Percentiles rank a stretch among this genome's conserved stretches.
These are phyloP conservation scores for Nautilus pompilius DNA, from an alignment of 1,140 invertebrate genomes.

Conservation along the genomic window DNA sequence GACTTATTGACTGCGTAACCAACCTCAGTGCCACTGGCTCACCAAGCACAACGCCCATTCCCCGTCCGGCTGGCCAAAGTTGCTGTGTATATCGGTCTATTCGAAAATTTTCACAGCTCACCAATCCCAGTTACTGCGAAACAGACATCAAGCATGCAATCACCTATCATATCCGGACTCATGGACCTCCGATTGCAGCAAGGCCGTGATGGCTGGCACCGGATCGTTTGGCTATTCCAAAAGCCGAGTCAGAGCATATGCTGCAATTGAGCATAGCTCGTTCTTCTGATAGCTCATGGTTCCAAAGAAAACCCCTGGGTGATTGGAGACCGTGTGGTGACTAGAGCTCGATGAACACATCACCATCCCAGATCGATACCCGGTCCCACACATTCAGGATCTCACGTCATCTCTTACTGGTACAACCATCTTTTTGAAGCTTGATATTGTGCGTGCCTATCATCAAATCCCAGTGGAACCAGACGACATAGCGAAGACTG, in stretches of 20 bases:
- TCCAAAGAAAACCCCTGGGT: conserved; percentile 53
- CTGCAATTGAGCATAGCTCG: conserved; percentile 10
- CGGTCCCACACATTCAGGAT: conserved; percentile 27
- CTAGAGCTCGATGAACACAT: conserved; percentile 55
- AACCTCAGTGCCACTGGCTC: neutral
- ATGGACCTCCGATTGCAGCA: conserved; percentile 13
- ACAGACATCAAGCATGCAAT: conserved; percentile 6
- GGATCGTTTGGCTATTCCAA: conserved; percentile 9
- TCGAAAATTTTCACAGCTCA: conserved; percentile 2
- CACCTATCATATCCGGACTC: conserved; percentile 8
- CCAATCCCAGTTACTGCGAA: neutral
- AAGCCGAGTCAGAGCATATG: conserved; percentile 17
- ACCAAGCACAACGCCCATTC: too few relatives aligned
- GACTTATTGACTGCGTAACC: neutral
- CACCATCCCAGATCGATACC: conserved; percentile 39
- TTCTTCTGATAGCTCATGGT: conserved; percentile 41
- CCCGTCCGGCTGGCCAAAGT: neutral
- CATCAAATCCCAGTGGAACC: conserved; percentile 19
- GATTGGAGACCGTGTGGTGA: conserved; percentile 53
- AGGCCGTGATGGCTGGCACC: conserved; percentile 8
- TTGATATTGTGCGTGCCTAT: conserved; percentile 18
- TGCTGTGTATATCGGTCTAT: neutral
- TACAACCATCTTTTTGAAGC: conserved; percentile 13
- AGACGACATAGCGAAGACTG: conserved; percentile 16
- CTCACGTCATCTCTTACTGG: conserved; percentile 12